Evolutionary conservation across 2,888 invertebrate genomes (phyloP).

Genomic region (Ariolimax columbianus): DNA sequence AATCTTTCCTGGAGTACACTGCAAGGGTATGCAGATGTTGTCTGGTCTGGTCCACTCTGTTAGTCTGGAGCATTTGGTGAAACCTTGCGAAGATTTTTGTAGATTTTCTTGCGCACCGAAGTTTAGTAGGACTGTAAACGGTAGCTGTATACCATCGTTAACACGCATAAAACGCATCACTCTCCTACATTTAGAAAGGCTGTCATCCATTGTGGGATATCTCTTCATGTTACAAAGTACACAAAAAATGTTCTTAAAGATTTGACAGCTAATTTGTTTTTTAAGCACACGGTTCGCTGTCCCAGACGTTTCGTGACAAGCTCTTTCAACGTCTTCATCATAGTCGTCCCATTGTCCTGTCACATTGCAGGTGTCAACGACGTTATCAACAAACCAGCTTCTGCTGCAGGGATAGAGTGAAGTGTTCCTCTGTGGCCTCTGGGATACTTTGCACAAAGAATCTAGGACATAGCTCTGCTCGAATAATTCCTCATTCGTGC

Average conservation of each 20-base stretch:
- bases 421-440: background rate
- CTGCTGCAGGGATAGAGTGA: background rate
- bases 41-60: conserved; percentile 7
- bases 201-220: background rate
- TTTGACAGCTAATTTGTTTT: no score
- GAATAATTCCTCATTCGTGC: background rate
- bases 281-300: background rate
- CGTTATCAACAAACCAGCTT: background rate
- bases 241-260: conserved; percentile 31
- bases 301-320: background rate
- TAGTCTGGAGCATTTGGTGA: background rate
- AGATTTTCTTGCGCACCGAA: background rate
- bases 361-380: background rate
- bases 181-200: no score
- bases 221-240: conserved; percentile 21
- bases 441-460: background rate
- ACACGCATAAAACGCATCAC: background rate
- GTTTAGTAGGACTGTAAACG: conserved; percentile 4
- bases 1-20: conserved; percentile 25
- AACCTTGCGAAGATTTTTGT: background rate
- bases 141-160: background rate
- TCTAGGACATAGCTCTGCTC: background rate
- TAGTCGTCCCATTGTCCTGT: conserved; percentile 8
- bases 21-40: conserved; percentile 16
- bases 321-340: conserved; percentile 18